These are phyloP conservation scores for Periplaneta americana DNA, from an alignment of 1,140 invertebrate genomes.

Conservation along the genomic window DNA sequence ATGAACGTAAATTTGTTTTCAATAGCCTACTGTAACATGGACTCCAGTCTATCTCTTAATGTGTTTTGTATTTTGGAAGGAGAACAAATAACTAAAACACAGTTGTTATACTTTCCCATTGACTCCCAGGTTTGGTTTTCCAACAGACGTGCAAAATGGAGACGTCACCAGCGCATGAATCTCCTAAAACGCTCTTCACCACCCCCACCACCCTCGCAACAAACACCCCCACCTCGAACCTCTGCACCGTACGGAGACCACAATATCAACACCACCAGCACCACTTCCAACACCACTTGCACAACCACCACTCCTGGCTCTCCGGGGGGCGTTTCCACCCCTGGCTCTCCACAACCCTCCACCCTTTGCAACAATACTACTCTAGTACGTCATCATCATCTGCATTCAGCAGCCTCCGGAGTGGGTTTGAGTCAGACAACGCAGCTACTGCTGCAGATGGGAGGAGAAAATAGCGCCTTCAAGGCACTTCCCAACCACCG, in stretches of 20 bases:
- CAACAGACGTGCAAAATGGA: conserved; percentile 96
- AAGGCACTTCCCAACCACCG: not conserved
- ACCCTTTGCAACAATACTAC: conserved; percentile 2
- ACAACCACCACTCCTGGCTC: conserved; percentile 28
- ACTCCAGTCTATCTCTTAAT: not conserved
- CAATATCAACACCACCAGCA: conserved; percentile 38
- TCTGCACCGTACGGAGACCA: conserved; percentile 36
- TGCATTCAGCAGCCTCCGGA: not conserved
- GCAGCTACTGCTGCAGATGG: conserved; percentile 10
- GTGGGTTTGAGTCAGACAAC: not conserved
- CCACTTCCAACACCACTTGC: conserved; percentile 1
- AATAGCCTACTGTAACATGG: not conserved
- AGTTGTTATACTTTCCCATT: conserved; percentile 22
- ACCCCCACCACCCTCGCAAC: conserved; percentile 44
- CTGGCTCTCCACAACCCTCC: conserved; percentile 12
- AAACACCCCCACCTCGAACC: conserved; percentile 38
- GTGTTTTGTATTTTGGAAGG: not conserved
- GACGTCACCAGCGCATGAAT: conserved; percentile 91
- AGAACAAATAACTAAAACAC: not conserved
- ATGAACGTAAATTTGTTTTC: not conserved
- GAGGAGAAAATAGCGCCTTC: conserved; percentile 16
- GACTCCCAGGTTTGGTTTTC: conserved; percentile 93
- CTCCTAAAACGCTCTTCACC: conserved; percentile 66
- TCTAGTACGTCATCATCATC: not conserved
- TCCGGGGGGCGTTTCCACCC: conserved; percentile 13